Evolutionary conservation across 2,113 vertebrate species (phyloP), one percentile per base, ranked within the genome.

Genomic region (Beaufortia kweichowensis): DNA sequence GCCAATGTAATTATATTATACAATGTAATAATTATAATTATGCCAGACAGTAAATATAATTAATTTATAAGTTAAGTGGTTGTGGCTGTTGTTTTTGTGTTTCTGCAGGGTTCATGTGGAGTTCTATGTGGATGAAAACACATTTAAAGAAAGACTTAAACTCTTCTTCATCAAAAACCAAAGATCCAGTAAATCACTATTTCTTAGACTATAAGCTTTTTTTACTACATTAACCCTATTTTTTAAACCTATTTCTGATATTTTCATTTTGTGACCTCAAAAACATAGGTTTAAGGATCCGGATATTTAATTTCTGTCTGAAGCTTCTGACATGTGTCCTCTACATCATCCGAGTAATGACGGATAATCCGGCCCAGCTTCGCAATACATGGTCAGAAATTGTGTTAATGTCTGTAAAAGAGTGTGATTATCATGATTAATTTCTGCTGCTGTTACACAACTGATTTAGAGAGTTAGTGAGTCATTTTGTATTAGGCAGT

Each of bases 121-220:
- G 57, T 84, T 84, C 69, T 84, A 84, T 53, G 82, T 84, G 55
- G 78, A 84, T 12, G 82, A 84, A 28, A 84, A 84, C 79, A 84
- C 82, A 4, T 81, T 84, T 43, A 84, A 84, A 64, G 82, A 84
- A 67, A 84, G 82, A 23, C 79, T 84, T 19, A 84, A 84, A 60
- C 73, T 84, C 10, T 84, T 76, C 76, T 84, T 84, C 67, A 84
- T 84, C 43, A 84, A 84, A 46, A 81, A 84, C 79, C 82, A 84
- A 43, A 75, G 81, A 29, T 83, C 81, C 28, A 83, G 81, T 83
- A 77, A 83, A 78, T 83, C 26, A 24, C 10, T 10, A 1, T 6
- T 23, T 11, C 48, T 17, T 12, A 53, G n/a, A n/a, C n/a, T n/a
- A n/a, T n/a, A n/a, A n/a, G n/a, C n/a, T n/a, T n/a, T n/a, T n/a